phyloP scores from a whole-genome alignment of 2,113 vertebrate species.

The Callithrix jacchus region DNA sequence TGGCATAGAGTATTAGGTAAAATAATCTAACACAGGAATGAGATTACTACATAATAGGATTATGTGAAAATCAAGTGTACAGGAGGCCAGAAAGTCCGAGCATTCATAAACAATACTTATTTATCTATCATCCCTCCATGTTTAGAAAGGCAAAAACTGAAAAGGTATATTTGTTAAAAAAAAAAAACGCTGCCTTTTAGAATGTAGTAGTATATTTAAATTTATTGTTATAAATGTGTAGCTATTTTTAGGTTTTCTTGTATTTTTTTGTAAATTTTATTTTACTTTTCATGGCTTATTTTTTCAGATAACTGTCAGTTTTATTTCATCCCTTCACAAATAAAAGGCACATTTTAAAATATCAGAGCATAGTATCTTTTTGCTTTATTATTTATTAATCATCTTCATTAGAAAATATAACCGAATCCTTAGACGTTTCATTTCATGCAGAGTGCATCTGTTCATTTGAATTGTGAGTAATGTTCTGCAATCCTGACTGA shows the following conservation, averaged over 20 bases:
- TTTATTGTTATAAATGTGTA: not conserved
- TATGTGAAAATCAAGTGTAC: not conserved
- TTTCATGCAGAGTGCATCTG: not conserved
- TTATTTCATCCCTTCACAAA: not conserved
- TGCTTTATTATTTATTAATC: not conserved
- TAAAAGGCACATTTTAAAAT: not conserved
- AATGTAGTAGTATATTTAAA: not conserved
- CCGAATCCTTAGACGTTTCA: not conserved
- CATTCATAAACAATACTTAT: not conserved
- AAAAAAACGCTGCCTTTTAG: not conserved
- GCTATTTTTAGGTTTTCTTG: not conserved
- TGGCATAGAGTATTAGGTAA: not conserved
- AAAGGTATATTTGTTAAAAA: not conserved
- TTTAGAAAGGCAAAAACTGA: not conserved
- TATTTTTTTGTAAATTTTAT: not conserved
- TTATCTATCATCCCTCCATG: not conserved
- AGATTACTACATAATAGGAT: not conserved
- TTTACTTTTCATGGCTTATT: not conserved
- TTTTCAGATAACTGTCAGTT: not conserved
- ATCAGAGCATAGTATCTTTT: not conserved
- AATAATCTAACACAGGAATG: not conserved
- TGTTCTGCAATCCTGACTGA: not conserved
- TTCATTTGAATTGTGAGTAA: not conserved
- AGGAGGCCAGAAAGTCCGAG: not conserved
- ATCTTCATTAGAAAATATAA: not conserved